A percentile compares a stretch with the other conserved stretches of the same genome.
Conservation (phyloP, 2,888 invertebrate species). For the Habroteleia sp. region DNA sequence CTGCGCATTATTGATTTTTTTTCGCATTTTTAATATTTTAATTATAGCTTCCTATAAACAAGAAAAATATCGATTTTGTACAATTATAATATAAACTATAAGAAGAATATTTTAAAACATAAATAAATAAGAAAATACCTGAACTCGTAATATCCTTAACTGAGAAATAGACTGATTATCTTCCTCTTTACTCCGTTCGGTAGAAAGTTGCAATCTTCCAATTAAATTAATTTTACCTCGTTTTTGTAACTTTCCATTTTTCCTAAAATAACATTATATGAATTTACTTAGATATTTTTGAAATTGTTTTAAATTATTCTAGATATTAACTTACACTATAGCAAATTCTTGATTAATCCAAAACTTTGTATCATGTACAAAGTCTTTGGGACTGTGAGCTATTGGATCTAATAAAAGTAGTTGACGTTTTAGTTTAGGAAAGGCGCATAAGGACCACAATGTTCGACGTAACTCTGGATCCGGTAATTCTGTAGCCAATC, state of each 20-base stretch:
- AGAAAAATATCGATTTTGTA: no score
- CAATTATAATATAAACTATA: no score
- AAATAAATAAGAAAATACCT: no score
- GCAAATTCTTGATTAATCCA: constrained; percentile 99
- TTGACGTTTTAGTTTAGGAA: constrained; percentile 97
- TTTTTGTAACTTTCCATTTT: constrained; percentile 96
- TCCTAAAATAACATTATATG: constrained; percentile 84
- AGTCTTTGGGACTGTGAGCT: constrained; percentile 95
- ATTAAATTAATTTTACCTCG: constrained; percentile 98
- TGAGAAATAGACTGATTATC: constrained; percentile 99
- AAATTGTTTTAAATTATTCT: no score
- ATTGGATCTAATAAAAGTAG: constrained; percentile 90
- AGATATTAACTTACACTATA: constrained; percentile 83
- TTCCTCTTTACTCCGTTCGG: constrained; percentile 96
- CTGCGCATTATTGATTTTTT: constrained; percentile 95
- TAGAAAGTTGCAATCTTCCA: constrained; percentile 96
- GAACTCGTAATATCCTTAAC: constrained; percentile 93
- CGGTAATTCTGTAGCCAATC: constrained; percentile 97
- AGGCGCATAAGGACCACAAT: constrained; percentile 96
- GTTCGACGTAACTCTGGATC: constrained; percentile 97
- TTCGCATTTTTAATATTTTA: constrained; percentile 99
- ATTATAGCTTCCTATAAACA: constrained; percentile 95
- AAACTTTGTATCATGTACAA: constrained; percentile 94
- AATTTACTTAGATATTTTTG: no score
- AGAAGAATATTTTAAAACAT: no score